These are phyloP conservation scores for Dicycla oo DNA, from an alignment of 2,888 invertebrate species.

Conservation along the genomic window DNA sequence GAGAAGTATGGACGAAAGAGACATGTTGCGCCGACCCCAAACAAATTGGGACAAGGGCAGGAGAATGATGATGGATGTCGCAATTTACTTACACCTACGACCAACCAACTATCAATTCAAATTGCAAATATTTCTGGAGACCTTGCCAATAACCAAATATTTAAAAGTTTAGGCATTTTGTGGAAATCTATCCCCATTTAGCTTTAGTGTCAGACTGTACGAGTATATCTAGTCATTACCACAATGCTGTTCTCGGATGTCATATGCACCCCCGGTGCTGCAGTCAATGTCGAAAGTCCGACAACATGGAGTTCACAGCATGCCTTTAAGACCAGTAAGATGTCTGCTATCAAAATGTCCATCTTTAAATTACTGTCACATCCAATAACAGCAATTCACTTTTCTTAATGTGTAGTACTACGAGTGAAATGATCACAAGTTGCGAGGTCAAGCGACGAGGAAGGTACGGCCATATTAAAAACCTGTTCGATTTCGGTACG, in stretches of 20 bases:
- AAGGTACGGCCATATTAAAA: conserved; percentile 52
- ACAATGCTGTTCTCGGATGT: background rate
- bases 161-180: background rate
- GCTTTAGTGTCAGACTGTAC: background rate
- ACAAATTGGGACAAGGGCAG: no score
- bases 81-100: background rate
- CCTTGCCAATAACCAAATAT: no score
- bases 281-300: background rate
- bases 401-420: conserved; percentile 14
- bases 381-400: conserved; percentile 18
- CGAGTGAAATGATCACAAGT: conserved; percentile 41
- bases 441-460: conserved; percentile 55
- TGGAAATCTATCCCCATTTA: background rate
- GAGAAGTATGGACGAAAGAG: no score
- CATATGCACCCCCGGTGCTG: background rate
- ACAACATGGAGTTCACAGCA: background rate
- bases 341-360: background rate
- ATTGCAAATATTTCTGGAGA: background rate
- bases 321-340: background rate
- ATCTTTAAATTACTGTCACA: background rate
- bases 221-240: background rate
- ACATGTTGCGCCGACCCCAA: no score
- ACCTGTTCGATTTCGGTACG: conserved; percentile 61
- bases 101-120: background rate
- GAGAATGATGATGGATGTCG: background rate